Percentiles rank a stretch among this genome's conserved stretches.
phyloP scores from a whole-genome alignment of 2,888 invertebrate genomes.

The Pinctada fucata region DNA sequence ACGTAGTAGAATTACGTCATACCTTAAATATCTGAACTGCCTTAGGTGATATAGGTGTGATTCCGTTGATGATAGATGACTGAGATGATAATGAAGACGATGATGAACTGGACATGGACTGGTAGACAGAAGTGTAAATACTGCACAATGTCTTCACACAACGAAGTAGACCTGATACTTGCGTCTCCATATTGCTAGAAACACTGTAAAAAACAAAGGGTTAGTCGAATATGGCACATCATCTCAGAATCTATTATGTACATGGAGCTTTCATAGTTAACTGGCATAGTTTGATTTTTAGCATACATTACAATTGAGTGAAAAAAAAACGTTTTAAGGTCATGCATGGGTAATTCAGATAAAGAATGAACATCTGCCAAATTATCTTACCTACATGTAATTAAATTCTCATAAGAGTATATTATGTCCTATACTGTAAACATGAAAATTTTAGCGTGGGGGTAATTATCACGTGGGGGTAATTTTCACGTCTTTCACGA shows the following conservation, averaged over 20 bases:
- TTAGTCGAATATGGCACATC: not conserved
- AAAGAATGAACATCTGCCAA: too few relatives aligned
- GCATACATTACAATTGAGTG: too few relatives aligned
- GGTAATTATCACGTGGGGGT: too few relatives aligned
- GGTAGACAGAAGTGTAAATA: slow-evolving; percentile 45
- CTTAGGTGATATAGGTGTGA: slow-evolving; percentile 47
- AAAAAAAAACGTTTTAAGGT: too few relatives aligned
- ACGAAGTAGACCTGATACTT: slow-evolving; percentile 61
- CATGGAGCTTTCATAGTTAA: too few relatives aligned
- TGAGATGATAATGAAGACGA: slow-evolving; percentile 14
- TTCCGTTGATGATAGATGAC: slow-evolving; percentile 41
- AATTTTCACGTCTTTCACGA: too few relatives aligned
- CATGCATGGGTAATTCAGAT: too few relatives aligned
- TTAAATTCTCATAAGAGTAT: slow-evolving; percentile 69
- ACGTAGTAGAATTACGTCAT: too few relatives aligned
- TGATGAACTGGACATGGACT: slow-evolving; percentile 23
- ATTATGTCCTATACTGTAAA: slow-evolving; percentile 70
- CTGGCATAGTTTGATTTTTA: too few relatives aligned
- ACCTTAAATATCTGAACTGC: slow-evolving; percentile 56
- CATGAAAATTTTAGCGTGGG: too few relatives aligned
- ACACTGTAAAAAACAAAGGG: slow-evolving; percentile 53
- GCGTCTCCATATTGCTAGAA: slow-evolving; percentile 61
- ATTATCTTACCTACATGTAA: too few relatives aligned
- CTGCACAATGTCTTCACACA: slow-evolving; percentile 63
- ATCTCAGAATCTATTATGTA: too few relatives aligned